A percentile compares a stretch with the other conserved stretches of the same genome.
Conservation (phyloP, 2,113 vertebrate genomes). For the Bostrychus sinensis region DNA sequence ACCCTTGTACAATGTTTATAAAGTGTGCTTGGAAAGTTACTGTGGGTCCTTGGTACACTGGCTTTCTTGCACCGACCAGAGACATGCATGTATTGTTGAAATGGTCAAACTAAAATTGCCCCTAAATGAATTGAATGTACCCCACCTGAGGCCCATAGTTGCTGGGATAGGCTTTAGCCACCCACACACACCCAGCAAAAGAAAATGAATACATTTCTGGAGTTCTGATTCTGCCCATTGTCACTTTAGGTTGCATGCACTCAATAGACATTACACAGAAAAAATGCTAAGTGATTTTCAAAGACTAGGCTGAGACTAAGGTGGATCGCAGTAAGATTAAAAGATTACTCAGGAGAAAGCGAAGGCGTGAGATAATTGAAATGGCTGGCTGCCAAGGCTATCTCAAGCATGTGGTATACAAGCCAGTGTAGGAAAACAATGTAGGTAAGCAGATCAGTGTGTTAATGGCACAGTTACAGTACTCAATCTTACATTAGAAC, state of each 20-base stretch:
- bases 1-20: too few species aligned
- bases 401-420: slow-evolving; percentile 26
- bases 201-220: too few species aligned
- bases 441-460: slow-evolving; percentile 26
- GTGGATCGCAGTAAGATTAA: slow-evolving; percentile 56
- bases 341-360: slow-evolving; percentile 66
- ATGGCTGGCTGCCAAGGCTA: slow-evolving; percentile 58
- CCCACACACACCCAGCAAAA: too few species aligned
- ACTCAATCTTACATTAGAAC: not conserved
- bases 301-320: slow-evolving; percentile 43
- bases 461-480: slow-evolving; percentile 25
- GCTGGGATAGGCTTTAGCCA: too few species aligned
- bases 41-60: too few species aligned
- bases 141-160: too few species aligned
- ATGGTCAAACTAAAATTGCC: too few species aligned
- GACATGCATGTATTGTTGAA: too few species aligned
- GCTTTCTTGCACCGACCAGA: too few species aligned
- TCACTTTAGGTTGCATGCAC: slow-evolving; percentile 15
- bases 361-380: slow-evolving; percentile 67
- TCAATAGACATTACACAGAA: slow-evolving; percentile 48
- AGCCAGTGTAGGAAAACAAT: slow-evolving; percentile 36
- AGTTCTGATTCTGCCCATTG: too few species aligned
- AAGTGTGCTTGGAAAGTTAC: too few species aligned
- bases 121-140: too few species aligned
- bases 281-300: slow-evolving; percentile 61